These are phyloP conservation scores for Apeira syringaria DNA, from an alignment of 2,888 invertebrate genomes.

Conservation along the genomic window DNA sequence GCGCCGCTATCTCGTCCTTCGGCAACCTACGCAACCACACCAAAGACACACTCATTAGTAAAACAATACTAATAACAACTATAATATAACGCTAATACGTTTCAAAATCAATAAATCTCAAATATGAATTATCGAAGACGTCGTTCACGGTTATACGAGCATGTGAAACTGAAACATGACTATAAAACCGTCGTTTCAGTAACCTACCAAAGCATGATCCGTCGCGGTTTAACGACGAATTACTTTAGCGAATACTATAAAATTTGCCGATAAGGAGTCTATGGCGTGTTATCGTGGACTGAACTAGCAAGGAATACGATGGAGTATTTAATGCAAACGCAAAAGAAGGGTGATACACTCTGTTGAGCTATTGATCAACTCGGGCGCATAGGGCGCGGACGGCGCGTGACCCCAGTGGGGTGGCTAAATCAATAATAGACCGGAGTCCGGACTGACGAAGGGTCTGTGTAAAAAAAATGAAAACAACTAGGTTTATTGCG, in stretches of 20 bases:
- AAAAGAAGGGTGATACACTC: neutral
- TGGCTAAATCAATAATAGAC: conserved; percentile 15
- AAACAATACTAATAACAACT: conserved; percentile 3
- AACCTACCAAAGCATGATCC: conserved; percentile 78
- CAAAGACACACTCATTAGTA: conserved; percentile 71
- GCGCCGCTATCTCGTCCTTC: conserved; percentile 92
- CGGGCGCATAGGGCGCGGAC: conserved; percentile 14
- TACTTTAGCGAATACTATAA: conserved; percentile 74
- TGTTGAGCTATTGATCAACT: conserved; percentile 17
- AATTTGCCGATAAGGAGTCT: conserved; percentile 64
- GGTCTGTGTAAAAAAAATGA: conserved; percentile 24
- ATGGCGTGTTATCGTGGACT: conserved; percentile 47
- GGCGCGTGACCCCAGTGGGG: conserved; percentile 10
- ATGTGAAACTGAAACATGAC: conserved; percentile 56
- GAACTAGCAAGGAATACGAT: conserved; percentile 23
- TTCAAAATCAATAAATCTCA: too few relatives aligned
- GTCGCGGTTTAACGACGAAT: conserved; percentile 60
- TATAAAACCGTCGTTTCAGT: conserved; percentile 53
- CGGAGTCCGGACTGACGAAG: conserved; percentile 14
- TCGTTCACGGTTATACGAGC: conserved; percentile 42
- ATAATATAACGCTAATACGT: conserved; percentile 8
- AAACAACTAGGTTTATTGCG: conserved; percentile 8
- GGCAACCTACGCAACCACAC: conserved; percentile 88
- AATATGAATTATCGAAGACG: conserved; percentile 11
- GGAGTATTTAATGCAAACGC: conserved; percentile 7